These are phyloP conservation scores for Lanius ludovicianus DNA, from an alignment of 2,113 vertebrate species.

Conservation along the genomic window DNA sequence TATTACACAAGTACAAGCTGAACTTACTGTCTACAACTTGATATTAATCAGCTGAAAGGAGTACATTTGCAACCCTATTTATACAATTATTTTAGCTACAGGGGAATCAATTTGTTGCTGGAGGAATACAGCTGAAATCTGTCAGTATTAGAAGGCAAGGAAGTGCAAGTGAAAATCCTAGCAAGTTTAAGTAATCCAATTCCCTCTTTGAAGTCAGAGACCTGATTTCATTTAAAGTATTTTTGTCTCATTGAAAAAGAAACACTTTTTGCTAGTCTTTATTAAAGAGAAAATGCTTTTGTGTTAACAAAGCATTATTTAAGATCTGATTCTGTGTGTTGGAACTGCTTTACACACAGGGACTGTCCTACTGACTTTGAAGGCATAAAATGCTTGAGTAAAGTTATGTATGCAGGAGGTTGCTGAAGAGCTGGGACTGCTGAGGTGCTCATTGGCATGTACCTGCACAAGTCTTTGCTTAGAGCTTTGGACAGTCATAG, in stretches of 20 bases:
- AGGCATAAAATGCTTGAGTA: not conserved
- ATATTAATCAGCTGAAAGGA: not conserved
- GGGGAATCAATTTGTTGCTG: not conserved
- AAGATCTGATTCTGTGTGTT: not conserved
- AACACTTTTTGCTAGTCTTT: not conserved
- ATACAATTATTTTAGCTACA: slow-evolving; percentile 1
- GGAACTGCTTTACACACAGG: not conserved
- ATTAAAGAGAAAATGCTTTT: not conserved
- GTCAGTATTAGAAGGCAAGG: not conserved
- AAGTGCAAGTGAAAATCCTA: not conserved
- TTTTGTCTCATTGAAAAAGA: not conserved
- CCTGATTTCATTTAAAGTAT: not conserved
- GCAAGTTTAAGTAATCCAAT: not conserved
- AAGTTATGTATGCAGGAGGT: not conserved
- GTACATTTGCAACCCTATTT: slow-evolving; percentile 2
- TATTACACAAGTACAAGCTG: not conserved
- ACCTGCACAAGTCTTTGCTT: not conserved
- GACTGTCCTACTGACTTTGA: not conserved
- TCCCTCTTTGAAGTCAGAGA: not conserved
- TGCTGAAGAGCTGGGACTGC: not conserved
- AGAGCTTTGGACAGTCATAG: not conserved
- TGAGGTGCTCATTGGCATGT: not conserved
- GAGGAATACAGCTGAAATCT: not conserved
- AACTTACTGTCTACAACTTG: not conserved
- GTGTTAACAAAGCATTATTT: not conserved